Evolutionary conservation across 2,797 vertebrate genomes (phyloP).

Genomic region (Falco columbarius): DNA sequence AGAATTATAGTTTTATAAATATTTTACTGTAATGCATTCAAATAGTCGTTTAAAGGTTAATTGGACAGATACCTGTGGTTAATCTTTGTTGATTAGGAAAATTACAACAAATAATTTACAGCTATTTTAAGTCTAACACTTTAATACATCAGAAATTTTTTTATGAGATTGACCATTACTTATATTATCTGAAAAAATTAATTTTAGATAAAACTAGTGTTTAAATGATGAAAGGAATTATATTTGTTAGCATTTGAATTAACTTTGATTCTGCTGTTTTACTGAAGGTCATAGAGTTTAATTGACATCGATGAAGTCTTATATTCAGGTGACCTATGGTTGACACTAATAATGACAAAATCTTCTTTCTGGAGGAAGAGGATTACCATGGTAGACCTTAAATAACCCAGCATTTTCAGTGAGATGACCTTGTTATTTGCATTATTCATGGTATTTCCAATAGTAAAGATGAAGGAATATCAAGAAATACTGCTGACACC

Average conservation of each 20-base stretch:
- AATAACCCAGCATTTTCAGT: slow-evolving; percentile 15
- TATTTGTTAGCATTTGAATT: slow-evolving; percentile 35
- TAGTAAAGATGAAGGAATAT: slow-evolving; percentile 5
- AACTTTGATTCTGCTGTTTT: slow-evolving; percentile 41
- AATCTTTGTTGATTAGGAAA: slow-evolving; percentile 13
- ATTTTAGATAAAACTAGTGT: not conserved
- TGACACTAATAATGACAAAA: slow-evolving; percentile 62
- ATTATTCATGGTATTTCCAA: slow-evolving; percentile 34
- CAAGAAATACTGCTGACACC: not conserved
- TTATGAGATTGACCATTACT: not conserved
- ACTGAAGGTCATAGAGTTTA: slow-evolving; percentile 58
- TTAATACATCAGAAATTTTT: not conserved
- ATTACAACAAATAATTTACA: not conserved
- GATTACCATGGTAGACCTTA: slow-evolving; percentile 4
- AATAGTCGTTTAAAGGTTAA: not conserved
- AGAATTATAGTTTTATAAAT: not conserved
- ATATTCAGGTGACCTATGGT: slow-evolving; percentile 23
- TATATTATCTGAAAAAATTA: not conserved
- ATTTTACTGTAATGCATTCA: not conserved
- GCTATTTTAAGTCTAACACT: not conserved
- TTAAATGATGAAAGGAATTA: slow-evolving; percentile 42
- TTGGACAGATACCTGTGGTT: not conserved
- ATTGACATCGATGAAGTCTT: slow-evolving; percentile 59
- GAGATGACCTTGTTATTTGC: slow-evolving; percentile 47
- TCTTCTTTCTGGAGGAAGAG: slow-evolving; percentile 16